phyloP scores from a whole-genome alignment of 2,888 invertebrate species.

The Andrena flavipes region DNA sequence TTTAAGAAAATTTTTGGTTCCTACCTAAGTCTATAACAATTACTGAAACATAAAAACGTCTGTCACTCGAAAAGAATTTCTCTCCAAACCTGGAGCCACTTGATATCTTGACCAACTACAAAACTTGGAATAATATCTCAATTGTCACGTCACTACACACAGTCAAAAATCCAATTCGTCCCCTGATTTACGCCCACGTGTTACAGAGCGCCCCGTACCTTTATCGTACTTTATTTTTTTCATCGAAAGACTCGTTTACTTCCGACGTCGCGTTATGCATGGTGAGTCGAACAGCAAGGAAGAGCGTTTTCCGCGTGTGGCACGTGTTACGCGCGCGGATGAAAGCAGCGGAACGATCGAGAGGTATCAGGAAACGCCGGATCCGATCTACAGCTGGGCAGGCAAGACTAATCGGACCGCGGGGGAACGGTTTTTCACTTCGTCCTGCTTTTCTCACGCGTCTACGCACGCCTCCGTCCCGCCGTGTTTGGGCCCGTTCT shows the following conservation, averaged over 20 bases:
- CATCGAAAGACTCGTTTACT: not conserved
- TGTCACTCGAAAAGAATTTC: too few relatives aligned
- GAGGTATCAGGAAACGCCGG: slow-evolving; percentile 39
- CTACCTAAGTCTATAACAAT: too few relatives aligned
- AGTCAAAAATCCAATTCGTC: too few relatives aligned
- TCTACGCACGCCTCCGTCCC: slow-evolving; percentile 3
- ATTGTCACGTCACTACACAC: too few relatives aligned
- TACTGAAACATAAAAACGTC: too few relatives aligned
- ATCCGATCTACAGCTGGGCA: slow-evolving; percentile 22
- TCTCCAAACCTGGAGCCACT: too few relatives aligned
- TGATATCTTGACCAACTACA: too few relatives aligned
- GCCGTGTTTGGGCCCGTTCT: not conserved
- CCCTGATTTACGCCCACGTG: too few relatives aligned
- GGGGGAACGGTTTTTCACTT: slow-evolving; percentile 1
- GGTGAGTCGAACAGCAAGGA: not conserved
- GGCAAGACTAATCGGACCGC: slow-evolving; percentile 22
- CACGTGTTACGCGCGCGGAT: slow-evolving; percentile 38
- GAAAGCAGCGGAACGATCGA: slow-evolving; percentile 30
- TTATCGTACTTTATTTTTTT: not conserved
- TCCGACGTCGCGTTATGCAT: not conserved
- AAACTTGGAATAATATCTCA: too few relatives aligned
- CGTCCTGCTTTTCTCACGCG: slow-evolving; percentile 13
- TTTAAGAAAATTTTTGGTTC: too few relatives aligned
- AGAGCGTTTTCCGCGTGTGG: not conserved
- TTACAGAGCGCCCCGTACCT: too few relatives aligned